Percentiles rank a stretch among this genome's conserved stretches.
Evolutionary conservation across 2,888 invertebrate species (phyloP).

Genomic region (Cephus pulcher): DNA sequence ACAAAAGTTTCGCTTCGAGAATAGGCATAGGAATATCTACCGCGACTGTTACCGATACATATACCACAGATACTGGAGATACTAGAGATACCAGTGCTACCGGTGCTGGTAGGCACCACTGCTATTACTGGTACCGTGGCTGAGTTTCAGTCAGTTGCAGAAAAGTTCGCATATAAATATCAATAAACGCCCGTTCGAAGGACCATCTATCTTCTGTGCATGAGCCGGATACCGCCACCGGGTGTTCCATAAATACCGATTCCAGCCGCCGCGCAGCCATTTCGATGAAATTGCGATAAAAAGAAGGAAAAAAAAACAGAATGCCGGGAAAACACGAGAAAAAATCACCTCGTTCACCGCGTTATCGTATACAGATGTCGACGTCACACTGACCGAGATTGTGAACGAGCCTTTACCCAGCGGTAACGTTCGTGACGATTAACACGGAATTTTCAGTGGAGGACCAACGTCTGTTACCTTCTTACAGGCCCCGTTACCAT

Average conservation of each 20-base stretch:
- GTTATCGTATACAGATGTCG: neutral
- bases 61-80: neutral
- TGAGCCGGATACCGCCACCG: neutral
- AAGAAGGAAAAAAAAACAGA: neutral
- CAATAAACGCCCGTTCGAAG: constrained; percentile 39
- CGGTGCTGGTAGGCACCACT: neutral
- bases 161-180: constrained; percentile 44
- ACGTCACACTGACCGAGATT: neutral
- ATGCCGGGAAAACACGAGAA: neutral
- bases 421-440: constrained; percentile 21
- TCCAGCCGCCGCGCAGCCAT: neutral
- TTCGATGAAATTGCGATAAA: neutral
- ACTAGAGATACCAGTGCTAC: neutral
- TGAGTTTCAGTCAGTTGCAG: constrained; percentile 27
- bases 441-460: constrained; percentile 32
- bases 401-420: neutral
- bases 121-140: neutral
- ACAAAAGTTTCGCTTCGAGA: neutral
- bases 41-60: neutral
- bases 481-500: constrained; percentile 14
- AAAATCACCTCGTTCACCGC: neutral
- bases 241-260: constrained; percentile 4
- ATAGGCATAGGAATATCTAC: neutral
- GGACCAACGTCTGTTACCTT: constrained; percentile 23
- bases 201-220: constrained; percentile 24